Conservation (phyloP, 2,888 invertebrate genomes). For the Archips xylosteana region DNA sequence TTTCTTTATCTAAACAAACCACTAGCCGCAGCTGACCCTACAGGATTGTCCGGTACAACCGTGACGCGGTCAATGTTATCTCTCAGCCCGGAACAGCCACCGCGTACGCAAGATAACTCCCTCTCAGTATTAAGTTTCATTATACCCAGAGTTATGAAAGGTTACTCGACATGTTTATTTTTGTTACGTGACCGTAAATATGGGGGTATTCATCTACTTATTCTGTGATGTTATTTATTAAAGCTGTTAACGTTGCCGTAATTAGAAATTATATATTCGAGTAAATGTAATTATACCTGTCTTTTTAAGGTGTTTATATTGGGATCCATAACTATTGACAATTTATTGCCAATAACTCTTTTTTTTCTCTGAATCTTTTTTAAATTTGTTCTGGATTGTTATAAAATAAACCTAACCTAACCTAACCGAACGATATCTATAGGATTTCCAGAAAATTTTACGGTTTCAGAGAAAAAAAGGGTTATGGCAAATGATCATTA, state of each 20-base stretch:
- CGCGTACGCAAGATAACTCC: slow-evolving; percentile 69
- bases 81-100: slow-evolving; percentile 64
- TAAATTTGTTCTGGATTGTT: no score
- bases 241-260: neutral
- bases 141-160: slow-evolving; percentile 75
- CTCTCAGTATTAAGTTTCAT: slow-evolving; percentile 68
- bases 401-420: no score
- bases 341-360: no score
- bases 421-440: no score
- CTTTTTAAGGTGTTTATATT: neutral
- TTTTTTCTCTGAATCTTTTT: no score
- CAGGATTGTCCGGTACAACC: slow-evolving; percentile 19
- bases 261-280: neutral
- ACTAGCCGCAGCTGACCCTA: slow-evolving; percentile 19
- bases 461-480: no score
- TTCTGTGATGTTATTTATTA: slow-evolving; percentile 7
- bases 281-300: neutral
- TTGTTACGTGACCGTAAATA: slow-evolving; percentile 72
- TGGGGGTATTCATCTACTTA: slow-evolving; percentile 58
- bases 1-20: slow-evolving; percentile 34
- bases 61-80: slow-evolving; percentile 76
- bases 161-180: slow-evolving; percentile 75
- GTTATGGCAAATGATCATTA: no score
- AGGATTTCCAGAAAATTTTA: no score
- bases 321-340: no score